Conservation (phyloP, 2,888 invertebrate genomes). For the Parasteatoda lunata region DNA sequence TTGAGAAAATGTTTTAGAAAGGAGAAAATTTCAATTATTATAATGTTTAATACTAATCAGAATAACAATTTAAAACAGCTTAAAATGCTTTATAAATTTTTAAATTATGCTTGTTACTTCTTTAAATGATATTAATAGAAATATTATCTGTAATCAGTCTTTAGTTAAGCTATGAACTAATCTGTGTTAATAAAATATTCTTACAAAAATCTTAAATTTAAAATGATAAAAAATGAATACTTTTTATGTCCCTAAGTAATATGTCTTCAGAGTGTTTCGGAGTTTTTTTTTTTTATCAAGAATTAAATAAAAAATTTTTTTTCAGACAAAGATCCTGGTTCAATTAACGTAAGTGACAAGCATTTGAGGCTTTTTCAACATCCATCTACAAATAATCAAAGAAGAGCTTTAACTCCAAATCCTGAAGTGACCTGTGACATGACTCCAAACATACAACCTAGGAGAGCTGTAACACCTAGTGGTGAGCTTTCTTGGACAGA, state of each 20-base stretch:
- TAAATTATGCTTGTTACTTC: no score
- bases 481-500: conserved; percentile 61
- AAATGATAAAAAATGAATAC: not conserved
- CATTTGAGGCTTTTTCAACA: conserved; percentile 20
- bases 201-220: not conserved
- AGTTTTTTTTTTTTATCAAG: not conserved
- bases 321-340: conserved; percentile 32
- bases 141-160: no score
- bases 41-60: no score
- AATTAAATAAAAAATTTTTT: not conserved
- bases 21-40: no score
- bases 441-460: conserved; percentile 58
- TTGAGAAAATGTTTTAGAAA: no score
- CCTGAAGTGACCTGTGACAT: conserved; percentile 60
- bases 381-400: conserved; percentile 30
- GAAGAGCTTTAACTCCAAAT: conserved; percentile 62
- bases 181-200: no score
- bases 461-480: conserved; percentile 66
- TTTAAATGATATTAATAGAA: no score
- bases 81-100: no score
- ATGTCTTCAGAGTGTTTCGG: not conserved
- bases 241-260: not conserved
- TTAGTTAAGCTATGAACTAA: no score
- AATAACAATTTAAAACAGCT: no score
- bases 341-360: conserved; percentile 38